A percentile compares a stretch with the other conserved stretches of the same genome.
These are phyloP conservation scores for Dryoscopus gambensis DNA, from an alignment of 2,113 vertebrate genomes.

Conservation along the genomic window DNA sequence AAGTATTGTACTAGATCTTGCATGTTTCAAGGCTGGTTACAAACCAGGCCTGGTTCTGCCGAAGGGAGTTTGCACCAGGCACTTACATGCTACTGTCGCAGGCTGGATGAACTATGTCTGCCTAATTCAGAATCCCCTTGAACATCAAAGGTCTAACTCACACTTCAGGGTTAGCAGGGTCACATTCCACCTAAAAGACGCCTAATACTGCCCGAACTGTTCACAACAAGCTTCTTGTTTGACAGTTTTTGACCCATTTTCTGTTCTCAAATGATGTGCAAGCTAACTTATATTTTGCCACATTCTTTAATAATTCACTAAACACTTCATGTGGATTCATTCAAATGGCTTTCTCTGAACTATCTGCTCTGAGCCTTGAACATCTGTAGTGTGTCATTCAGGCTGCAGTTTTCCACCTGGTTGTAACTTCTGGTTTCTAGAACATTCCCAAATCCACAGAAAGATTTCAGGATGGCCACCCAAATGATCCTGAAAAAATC, in stretches of 20 bases:
- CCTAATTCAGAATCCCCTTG: not conserved
- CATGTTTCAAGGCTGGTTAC: not conserved
- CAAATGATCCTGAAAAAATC: not conserved
- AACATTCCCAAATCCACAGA: not conserved
- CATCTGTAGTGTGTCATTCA: not conserved
- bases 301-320: slow-evolving; percentile 1
- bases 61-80: not conserved
- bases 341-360: not conserved
- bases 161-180: slow-evolving; percentile 35
- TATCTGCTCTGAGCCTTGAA: not conserved
- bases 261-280: not conserved
- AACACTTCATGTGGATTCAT: not conserved
- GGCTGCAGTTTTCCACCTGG: not conserved
- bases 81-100: not conserved
- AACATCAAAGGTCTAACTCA: slow-evolving; percentile 51
- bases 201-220: not conserved
- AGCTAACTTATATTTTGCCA: not conserved
- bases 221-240: slow-evolving; percentile 15
- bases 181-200: slow-evolving; percentile 40
- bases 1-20: not conserved
- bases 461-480: not conserved
- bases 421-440: not conserved
- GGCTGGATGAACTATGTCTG: not conserved
- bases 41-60: not conserved
- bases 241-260: not conserved